Conservation (phyloP, 2,888 invertebrate species). For the Amblyjoppa fuscipennis region DNA sequence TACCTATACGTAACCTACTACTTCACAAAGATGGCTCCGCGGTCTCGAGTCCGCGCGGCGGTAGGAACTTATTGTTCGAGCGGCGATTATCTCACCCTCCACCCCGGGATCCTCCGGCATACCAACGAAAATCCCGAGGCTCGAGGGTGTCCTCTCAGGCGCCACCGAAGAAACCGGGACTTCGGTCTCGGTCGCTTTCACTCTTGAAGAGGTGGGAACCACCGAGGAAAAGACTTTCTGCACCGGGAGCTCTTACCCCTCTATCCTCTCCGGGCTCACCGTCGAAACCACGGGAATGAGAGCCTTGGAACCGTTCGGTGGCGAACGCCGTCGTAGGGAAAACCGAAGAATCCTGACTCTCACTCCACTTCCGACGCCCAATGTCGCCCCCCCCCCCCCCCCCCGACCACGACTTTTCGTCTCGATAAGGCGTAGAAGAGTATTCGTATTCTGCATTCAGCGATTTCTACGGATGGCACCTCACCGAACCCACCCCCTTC, state of each 20-base stretch:
- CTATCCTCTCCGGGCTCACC: slow-evolving; percentile 24
- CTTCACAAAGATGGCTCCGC: slow-evolving; percentile 67
- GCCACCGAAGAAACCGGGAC: slow-evolving; percentile 53
- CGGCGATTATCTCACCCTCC: slow-evolving; percentile 75
- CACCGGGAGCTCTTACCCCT: slow-evolving; percentile 25
- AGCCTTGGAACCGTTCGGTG: slow-evolving; percentile 29
- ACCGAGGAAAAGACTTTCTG: slow-evolving; percentile 61
- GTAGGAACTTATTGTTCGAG: slow-evolving; percentile 74
- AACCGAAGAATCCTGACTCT: slow-evolving; percentile 39
- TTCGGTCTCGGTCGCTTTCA: slow-evolving; percentile 59
- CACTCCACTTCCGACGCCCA: slow-evolving; percentile 20
- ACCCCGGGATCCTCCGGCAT: not conserved
- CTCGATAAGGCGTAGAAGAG: slow-evolving; percentile 66
- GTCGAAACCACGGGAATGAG: slow-evolving; percentile 47
- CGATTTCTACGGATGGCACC: slow-evolving; percentile 61
- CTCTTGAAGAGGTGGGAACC: slow-evolving; percentile 42
- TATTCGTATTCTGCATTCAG: slow-evolving; percentile 69
- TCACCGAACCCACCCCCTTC: not conserved
- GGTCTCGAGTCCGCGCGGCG: slow-evolving; percentile 44
- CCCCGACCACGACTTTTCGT: slow-evolving; percentile 58
- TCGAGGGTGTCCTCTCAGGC: slow-evolving; percentile 52
- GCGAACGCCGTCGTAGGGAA: slow-evolving; percentile 40
- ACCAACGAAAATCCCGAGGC: slow-evolving; percentile 61
- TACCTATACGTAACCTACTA: slow-evolving; percentile 56
- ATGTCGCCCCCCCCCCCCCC: slow-evolving; percentile 39